Evolutionary conservation across 2,888 invertebrate species (phyloP), one percentile per base, ranked within the genome.

Genomic region (Cantharis rufa): DNA sequence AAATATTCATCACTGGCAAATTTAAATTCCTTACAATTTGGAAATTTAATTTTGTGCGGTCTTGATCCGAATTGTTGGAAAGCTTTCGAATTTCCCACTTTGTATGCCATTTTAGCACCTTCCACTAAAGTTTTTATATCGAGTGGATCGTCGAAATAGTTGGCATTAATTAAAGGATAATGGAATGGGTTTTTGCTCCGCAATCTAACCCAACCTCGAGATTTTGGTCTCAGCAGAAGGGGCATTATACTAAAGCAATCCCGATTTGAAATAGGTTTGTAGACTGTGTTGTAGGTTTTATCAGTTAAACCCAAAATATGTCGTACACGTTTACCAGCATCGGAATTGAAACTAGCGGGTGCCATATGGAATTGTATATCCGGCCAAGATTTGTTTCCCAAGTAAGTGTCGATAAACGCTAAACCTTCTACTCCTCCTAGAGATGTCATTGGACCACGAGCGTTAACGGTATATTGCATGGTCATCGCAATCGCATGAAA

Each of bases 331-430:
- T 92, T 91, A 3, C 88, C 88, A 74, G 92, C 93, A 84, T 96
- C 96, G 0, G 95, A 95, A 76, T 94, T 94, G 62, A 96, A 93
- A 0, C 95, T 95, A 0, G 97, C 96, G 1, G 97, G 96, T 1
- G 96, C 96, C 94, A 97, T 96, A 84, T 97, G 97, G 83, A 97
- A 95, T 83, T 97, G 96, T 68, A 97, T 93, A 83, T 97, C 97
- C 0, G 97, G 97, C 92, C 95, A 95, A 1, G 94, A 92, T 70
- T 90, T 89, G 84, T 96, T 96, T 0, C 95, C 96, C 82, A 92
- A 95, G 79, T 93, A 93, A 0, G 97, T 96, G 82, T 95, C 95
- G 0, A 97, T 93, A 86, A 96, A 97, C 1, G 94, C 96, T 72
- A 96, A 89, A 0, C 95, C 96, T 89, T 97, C 97, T 7, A 97